Conservation (phyloP, 1,140 invertebrate genomes). For the Probaryconus sp. region DNA sequence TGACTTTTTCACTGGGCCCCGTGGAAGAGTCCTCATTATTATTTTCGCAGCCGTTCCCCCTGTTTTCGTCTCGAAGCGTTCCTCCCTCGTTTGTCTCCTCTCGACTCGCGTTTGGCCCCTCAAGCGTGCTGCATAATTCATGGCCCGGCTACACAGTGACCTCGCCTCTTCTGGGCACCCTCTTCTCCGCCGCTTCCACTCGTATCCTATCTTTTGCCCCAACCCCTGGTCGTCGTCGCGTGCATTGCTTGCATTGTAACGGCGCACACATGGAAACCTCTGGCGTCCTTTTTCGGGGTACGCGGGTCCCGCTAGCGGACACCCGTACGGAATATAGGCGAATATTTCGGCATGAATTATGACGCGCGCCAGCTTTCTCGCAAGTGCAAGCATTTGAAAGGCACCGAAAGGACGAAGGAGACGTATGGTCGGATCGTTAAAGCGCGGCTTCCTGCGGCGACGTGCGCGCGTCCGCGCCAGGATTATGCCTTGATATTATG, state of each 20-base stretch:
- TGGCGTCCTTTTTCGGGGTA: too few relatives aligned
- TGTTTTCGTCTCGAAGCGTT: conserved; percentile 32
- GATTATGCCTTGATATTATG: conserved; percentile 37
- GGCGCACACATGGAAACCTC: conserved; percentile 62
- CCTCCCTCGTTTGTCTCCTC: conserved; percentile 56
- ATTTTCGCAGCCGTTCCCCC: conserved; percentile 53
- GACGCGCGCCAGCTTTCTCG: conserved; percentile 32
- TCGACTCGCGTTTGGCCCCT: conserved; percentile 66
- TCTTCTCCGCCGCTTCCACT: conserved; percentile 40
- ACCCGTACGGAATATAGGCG: conserved; percentile 69
- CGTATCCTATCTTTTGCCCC: conserved; percentile 37
- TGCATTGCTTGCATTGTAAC: conserved; percentile 60
- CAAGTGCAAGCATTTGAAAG: conserved; percentile 2
- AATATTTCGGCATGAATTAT: conserved; percentile 75
- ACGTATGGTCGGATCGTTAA: conserved; percentile 56
- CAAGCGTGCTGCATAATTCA: conserved; percentile 76
- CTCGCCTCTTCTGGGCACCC: conserved; percentile 45
- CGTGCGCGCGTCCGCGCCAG: conserved; percentile 33
- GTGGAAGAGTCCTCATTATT: conserved; percentile 34
- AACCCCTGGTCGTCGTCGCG: conserved; percentile 48
- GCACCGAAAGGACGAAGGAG: conserved; percentile 48
- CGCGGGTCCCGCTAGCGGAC: conserved; percentile 55
- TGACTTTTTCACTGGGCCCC: conserved; percentile 35
- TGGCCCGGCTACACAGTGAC: conserved; percentile 68
- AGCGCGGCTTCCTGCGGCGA: conserved; percentile 56